Evolutionary conservation across 2,888 invertebrate species (phyloP).

Genomic region (Aspidapion aeneum): DNA sequence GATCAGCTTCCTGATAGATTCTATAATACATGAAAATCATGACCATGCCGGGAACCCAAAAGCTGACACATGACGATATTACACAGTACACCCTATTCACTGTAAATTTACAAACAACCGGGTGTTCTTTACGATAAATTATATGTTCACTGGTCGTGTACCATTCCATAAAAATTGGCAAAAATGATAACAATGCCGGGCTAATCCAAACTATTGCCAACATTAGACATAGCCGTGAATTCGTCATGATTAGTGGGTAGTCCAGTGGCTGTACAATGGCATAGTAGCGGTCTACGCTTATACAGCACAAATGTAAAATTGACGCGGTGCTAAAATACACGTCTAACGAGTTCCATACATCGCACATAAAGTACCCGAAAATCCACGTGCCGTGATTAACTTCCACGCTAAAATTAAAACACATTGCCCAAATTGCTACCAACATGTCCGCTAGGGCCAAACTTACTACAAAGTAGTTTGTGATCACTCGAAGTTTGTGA

Average conservation of each 20-base stretch:
- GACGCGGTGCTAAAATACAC: conserved; percentile 94
- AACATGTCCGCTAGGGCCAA: conserved; percentile 92
- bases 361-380: conserved; percentile 89
- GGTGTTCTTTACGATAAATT: conserved; percentile 62
- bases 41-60: conserved; percentile 91
- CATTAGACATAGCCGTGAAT: conserved; percentile 74
- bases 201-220: conserved; percentile 88
- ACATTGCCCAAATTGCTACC: conserved; percentile 93
- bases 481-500: conserved; percentile 74
- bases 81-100: conserved; percentile 86
- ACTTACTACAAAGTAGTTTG: conserved; percentile 95
- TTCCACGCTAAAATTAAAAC: conserved; percentile 88
- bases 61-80: conserved; percentile 86
- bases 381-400: conserved; percentile 81
- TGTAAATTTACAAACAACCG: conserved; percentile 75
- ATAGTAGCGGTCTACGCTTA: conserved; percentile 82
- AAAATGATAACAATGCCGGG: conserved; percentile 87
- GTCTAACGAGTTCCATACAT: conserved; percentile 94
- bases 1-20: conserved; percentile 80
- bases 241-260: conserved; percentile 92
- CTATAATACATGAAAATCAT: conserved; percentile 92
- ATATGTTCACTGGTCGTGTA: conserved; percentile 85
- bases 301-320: conserved; percentile 91
- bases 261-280: conserved; percentile 92
- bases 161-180: conserved; percentile 94